Evolutionary conservation across 2,113 vertebrate species (phyloP), one percentile per base, ranked within the genome.

Genomic region (Coracopsis vasa): DNA sequence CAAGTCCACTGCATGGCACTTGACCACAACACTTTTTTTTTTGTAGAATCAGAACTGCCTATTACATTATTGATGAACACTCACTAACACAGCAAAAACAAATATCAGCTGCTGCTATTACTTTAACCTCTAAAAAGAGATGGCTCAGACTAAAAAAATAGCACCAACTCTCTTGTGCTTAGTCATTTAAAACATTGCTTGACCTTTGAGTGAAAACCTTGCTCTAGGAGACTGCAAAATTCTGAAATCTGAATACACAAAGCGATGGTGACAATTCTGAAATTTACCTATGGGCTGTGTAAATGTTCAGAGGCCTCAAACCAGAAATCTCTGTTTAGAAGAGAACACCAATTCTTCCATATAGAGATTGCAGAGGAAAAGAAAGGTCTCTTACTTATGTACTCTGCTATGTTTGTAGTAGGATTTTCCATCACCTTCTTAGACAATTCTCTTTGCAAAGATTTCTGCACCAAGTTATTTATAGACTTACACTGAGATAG

Each of bases 231-330:
- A 91, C 75, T 67, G 77, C 18, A 84, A 95, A 97, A 96, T 51
- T 90, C 73, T 77, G 31, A 96, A 94, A 82, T 89, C 87, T 92
- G 94, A 97, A 89, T 85, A 95, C 66, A 72, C 47, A 70, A 45
- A 74, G 56, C 0, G 4, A 87, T 84, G 88, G 94, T 96, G 94
- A 95, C 96, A 97, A 89, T 60, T 87, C 48, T 98, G 97, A 97
- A 98, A 98, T 98, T 98, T 98, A 98, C 96, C 88, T 84, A 86
- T 82, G 80, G 15, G 45, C 71, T 97, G 86, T 97, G 97, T 97
- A 98, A 98, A 98, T 97, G 90, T 97, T 97, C 97, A 97, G 79
- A 95, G 85, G 91, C 94, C 82, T 96, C 95, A 90, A 84, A 90
- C 83, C 53, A 97, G 83, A 86, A 95, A 94, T 93, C 53, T 92